A percentile compares a stretch with the other conserved stretches of the same genome.
Conservation (phyloP, 2,797 vertebrate species). For the Ataeniobius toweri region DNA sequence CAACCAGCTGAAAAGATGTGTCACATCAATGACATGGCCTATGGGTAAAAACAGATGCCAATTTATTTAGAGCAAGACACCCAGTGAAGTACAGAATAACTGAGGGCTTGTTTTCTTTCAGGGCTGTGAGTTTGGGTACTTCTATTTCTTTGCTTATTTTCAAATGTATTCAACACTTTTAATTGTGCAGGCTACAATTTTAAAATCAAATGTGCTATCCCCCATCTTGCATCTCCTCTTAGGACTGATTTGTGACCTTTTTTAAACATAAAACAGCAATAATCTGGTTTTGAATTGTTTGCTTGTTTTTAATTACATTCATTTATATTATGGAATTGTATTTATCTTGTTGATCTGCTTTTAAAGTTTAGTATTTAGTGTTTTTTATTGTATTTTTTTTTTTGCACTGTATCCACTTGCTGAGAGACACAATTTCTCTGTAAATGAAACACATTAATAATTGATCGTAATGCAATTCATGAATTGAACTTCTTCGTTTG, state of each 20-base stretch:
- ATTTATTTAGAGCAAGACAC: neutral
- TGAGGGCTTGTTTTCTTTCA: neutral
- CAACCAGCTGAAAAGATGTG: conserved; percentile 5
- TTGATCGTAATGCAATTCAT: neutral
- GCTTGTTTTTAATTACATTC: no score
- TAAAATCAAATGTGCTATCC: neutral
- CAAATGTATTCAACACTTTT: neutral
- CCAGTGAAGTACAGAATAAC: neutral
- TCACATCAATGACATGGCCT: neutral
- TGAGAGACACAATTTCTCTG: neutral
- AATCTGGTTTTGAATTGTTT: neutral
- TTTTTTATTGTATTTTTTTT: neutral
- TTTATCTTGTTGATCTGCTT: neutral
- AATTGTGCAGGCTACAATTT: neutral
- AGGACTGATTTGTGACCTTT: neutral
- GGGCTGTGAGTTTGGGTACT: neutral
- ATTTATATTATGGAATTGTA: no score
- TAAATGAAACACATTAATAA: neutral
- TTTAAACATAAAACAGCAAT: neutral
- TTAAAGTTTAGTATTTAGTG: neutral
- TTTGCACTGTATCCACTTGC: neutral
- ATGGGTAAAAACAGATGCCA: conserved; percentile 1
- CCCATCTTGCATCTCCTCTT: neutral
- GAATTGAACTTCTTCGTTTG: neutral
- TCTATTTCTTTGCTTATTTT: neutral